These are phyloP conservation scores for Rhyacophila brunnea DNA, from an alignment of 1,140 invertebrate genomes.

Conservation along the genomic window DNA sequence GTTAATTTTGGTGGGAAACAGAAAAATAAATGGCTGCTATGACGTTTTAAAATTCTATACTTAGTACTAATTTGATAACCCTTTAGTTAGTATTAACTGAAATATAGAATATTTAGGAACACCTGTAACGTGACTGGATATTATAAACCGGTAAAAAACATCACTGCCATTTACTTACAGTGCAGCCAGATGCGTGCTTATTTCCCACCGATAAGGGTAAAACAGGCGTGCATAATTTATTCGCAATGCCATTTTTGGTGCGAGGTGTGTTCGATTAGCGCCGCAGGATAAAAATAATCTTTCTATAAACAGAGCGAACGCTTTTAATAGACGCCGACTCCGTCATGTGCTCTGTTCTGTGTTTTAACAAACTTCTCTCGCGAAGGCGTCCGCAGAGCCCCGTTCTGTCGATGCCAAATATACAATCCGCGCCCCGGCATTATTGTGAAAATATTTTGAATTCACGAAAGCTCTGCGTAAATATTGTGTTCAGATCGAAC, in stretches of 20 bases:
- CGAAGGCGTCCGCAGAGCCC: not conserved
- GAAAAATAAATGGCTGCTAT: no score
- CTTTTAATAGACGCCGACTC: constrained; percentile 1
- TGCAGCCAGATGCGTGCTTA: no score
- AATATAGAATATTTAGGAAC: no score
- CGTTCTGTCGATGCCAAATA: not conserved
- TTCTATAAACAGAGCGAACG: constrained; percentile 26
- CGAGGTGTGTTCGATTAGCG: constrained; percentile 24
- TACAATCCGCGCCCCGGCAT: not conserved
- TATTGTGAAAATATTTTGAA: not conserved
- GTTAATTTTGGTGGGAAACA: no score
- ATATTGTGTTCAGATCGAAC: no score
- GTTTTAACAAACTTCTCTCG: not conserved
- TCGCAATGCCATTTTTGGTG: constrained; percentile 31
- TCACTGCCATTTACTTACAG: no score
- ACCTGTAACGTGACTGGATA: no score
- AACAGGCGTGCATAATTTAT: constrained; percentile 4
- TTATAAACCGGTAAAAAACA: no score
- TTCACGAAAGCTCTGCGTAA: not conserved
- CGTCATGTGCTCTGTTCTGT: not conserved
- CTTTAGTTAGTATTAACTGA: no score
- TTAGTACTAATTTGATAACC: no score
- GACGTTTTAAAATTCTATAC: no score
- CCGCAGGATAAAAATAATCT: constrained; percentile 26
- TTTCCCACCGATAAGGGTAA: no score